Conservation (phyloP, 2,113 vertebrate species). For the Callorhinus ursinus region DNA sequence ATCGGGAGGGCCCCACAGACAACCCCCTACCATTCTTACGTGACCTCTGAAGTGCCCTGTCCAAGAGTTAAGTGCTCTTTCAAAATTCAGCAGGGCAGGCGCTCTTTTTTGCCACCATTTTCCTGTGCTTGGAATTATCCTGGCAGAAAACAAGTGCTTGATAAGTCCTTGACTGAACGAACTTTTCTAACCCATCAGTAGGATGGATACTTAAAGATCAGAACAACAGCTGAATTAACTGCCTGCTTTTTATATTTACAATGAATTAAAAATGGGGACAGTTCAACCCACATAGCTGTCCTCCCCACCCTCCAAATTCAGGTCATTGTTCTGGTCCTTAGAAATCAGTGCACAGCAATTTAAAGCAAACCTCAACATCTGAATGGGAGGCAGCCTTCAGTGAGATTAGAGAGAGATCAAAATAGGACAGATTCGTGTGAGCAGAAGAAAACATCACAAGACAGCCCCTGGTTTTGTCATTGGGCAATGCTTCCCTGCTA, state of each 20-base stretch:
- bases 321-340: neutral
- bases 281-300: neutral
- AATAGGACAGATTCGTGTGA: neutral
- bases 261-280: neutral
- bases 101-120: neutral
- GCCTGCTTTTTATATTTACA: constrained; percentile 15
- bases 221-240: neutral
- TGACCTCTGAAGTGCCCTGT: neutral
- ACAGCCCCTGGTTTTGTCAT: constrained; percentile 41
- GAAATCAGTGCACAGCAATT: neutral
- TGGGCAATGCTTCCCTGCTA: constrained; percentile 53
- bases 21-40: neutral
- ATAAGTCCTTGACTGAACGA: neutral
- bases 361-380: neutral
- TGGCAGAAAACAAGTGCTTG: neutral
- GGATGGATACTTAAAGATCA: neutral
- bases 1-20: neutral
- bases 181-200: neutral
- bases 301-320: neutral
- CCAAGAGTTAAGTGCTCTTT: neutral
- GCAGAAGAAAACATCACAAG: constrained; percentile 57
- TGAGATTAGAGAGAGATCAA: neutral
- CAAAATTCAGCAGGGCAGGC: neutral
- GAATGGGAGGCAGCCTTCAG: neutral
- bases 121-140: neutral